phyloP scores from a whole-genome alignment of 2,113 vertebrate species.

The Syngnathus scovelli region DNA sequence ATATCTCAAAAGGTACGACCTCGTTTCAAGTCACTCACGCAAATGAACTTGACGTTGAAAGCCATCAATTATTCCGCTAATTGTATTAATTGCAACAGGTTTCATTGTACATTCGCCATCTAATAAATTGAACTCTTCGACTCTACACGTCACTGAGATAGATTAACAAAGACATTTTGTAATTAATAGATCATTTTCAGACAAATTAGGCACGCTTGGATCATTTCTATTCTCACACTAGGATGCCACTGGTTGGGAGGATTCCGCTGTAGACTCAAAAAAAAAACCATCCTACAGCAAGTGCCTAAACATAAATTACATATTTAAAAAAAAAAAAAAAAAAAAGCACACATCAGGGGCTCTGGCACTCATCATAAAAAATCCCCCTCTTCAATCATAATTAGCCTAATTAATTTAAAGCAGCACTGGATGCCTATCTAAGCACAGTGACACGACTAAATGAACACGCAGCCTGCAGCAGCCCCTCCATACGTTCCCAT shows the following conservation, averaged over 20 bases:
- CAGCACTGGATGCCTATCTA: slow-evolving; percentile 64
- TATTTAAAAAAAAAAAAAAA: slow-evolving; percentile 3
- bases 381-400: slow-evolving; percentile 64
- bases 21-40: no score
- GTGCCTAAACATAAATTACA: slow-evolving; percentile 28
- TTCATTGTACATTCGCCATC: not conserved
- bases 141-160: not conserved
- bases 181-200: not conserved
- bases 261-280: not conserved
- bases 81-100: not conserved
- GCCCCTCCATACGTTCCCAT: slow-evolving; percentile 62
- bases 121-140: not conserved
- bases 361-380: slow-evolving; percentile 48
- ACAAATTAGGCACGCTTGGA: not conserved
- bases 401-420: slow-evolving; percentile 73
- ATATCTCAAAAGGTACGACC: no score
- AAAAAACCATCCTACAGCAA: slow-evolving; percentile 36
- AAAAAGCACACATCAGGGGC: slow-evolving; percentile 43
- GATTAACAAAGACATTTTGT: not conserved
- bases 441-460: slow-evolving; percentile 63
- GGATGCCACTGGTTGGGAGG: not conserved
- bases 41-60: not conserved
- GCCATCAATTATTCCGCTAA: not conserved
- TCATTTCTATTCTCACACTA: not conserved
- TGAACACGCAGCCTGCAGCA: slow-evolving; percentile 63